phyloP scores from a whole-genome alignment of 2,113 vertebrate genomes.

The Micromys minutus region DNA sequence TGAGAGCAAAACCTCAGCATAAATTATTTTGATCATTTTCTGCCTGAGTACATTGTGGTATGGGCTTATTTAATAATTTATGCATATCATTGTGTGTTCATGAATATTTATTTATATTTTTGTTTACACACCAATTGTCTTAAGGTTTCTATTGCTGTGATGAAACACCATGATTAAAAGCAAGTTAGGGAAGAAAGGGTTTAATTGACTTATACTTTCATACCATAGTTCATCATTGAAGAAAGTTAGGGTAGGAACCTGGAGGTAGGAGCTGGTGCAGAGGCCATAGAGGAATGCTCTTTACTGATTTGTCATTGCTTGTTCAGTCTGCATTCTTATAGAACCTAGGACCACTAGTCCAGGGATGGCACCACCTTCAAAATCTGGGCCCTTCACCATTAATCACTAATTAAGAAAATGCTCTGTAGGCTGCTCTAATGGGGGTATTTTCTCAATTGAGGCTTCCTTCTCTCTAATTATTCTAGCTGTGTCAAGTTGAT shows the following conservation, averaged over 20 bases:
- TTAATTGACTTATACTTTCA: not conserved
- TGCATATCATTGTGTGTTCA: not conserved
- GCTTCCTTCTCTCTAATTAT: not conserved
- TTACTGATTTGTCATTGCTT: not conserved
- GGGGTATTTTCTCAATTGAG: not conserved
- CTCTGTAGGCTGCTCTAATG: not conserved
- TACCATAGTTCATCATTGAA: not conserved
- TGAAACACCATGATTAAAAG: not conserved
- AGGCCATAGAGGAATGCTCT: not conserved
- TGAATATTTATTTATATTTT: not conserved
- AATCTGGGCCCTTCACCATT: not conserved
- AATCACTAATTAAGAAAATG: not conserved
- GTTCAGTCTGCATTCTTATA: not conserved
- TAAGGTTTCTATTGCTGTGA: not conserved
- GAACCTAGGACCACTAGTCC: not conserved
- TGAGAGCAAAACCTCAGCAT: not conserved
- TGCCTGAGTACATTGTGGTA: not conserved
- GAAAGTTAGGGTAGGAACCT: not conserved
- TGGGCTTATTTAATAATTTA: not conserved
- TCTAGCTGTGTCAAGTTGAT: not conserved
- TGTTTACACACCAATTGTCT: not conserved
- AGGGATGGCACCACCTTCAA: not conserved
- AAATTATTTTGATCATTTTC: slow-evolving; percentile 1
- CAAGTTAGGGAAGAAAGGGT: not conserved
- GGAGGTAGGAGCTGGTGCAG: not conserved